A percentile compares a stretch with the other conserved stretches of the same genome.
phyloP scores from a whole-genome alignment of 2,888 invertebrate species.

The Drosophila formosana region DNA sequence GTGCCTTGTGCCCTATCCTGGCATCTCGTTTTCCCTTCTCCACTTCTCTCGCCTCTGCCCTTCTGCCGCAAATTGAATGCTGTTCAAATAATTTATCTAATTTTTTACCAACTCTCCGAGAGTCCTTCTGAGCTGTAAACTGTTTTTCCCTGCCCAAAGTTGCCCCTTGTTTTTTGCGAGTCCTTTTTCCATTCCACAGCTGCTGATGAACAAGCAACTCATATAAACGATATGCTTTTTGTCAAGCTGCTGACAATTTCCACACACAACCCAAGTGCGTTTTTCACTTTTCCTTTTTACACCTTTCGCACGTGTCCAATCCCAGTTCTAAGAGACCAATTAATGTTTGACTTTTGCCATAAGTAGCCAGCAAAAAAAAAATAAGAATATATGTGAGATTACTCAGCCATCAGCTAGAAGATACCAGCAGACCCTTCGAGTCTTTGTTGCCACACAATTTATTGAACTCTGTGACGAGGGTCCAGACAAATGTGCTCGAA shows the following conservation, averaged over 20 bases:
- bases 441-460: conserved; percentile 11
- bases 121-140: conserved; percentile 8
- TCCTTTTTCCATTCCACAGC: conserved; percentile 5
- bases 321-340: conserved; percentile 25
- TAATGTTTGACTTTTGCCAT: conserved; percentile 26
- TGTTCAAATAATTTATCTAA: conserved; percentile 68
- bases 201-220: conserved; percentile 15
- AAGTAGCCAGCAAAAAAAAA: conserved; percentile 5
- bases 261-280: conserved; percentile 8
- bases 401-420: conserved; percentile 2
- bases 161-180: not conserved
- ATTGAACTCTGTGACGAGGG: conserved; percentile 55
- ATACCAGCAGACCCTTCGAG: conserved; percentile 5
- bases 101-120: conserved; percentile 41
- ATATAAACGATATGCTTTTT: conserved; percentile 33
- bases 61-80: conserved; percentile 67
- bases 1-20: conserved; percentile 31
- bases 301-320: conserved; percentile 18
- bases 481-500: conserved; percentile 18
- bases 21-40: conserved; percentile 2
- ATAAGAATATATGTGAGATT: conserved; percentile 2
- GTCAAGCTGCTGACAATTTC: conserved; percentile 11
- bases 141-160: not conserved
- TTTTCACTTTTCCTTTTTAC: conserved; percentile 20
- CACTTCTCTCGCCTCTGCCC: not conserved